Base-by-base conservation (phyloP, 2,888 invertebrate species). In the Sphaerophoria rueppellii region DNA sequence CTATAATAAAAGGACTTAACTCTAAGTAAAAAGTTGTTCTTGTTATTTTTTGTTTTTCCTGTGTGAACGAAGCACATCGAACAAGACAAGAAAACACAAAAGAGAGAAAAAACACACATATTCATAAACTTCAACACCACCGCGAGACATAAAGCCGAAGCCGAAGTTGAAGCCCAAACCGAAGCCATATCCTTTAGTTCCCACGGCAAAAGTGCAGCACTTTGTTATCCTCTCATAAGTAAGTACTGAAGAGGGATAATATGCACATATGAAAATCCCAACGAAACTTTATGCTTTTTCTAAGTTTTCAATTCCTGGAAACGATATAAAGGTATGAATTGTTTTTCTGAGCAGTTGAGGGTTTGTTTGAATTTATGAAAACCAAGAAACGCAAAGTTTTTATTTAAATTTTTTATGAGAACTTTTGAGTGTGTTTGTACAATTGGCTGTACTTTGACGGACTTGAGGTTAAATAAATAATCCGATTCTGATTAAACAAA, bases 191-290 rank as follows among this genome's bases (percentile, higher is more conserved):
- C 65, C 75, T 60, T 43, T 11, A 43, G 73, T 79, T 83, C 79
- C 74, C 79, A 79, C 70, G 75, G 52, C 75, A 79, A 75, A 58
- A 75, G 65, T 79, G 79, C 71, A 83, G 24, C 9, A 7, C 79
- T 79, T 83, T 72, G 54, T 71, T 67, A 83, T 75, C 65, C 65
- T 48, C 57, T n/a, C 11, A 37, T 71, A 74, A 67, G 74, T 50
- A 4, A 4, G 12, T 48, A 48, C 6, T 2, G 14, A 50, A 0
- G 24, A 24, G 69, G 40, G 72, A 40, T 71, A 74, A 79, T 82
- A 82, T 83, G 79, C 74, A 83, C 74, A 83, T 83, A 79, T 75
- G 75, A 67, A 75, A 75, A 79, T 79, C 79, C 75, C 61, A 75
- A 71, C 60, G 35, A 67, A 79, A 75, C 65, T 79, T 75, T 79